Base-by-base conservation (phyloP, 2,888 invertebrate species). In the Hetaerina titia region DNA sequence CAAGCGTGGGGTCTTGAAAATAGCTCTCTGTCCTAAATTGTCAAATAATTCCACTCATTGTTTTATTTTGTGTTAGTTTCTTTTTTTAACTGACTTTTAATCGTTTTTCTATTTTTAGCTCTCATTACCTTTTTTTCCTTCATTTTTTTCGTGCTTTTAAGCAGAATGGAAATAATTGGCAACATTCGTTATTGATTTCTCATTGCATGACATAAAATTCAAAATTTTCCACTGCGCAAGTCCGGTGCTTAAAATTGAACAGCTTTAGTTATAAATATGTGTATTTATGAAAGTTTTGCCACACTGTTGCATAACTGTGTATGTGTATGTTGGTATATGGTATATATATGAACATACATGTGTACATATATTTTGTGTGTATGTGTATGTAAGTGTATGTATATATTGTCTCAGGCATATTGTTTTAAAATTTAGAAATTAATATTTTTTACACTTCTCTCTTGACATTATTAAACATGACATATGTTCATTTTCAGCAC, bases 371-470 rank as follows among this genome's bases (percentile, higher is more conserved):
- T 92, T 64, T 69, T 31, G n/a, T 92, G 31, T 69, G n/a, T 92
- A 22, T 69, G 56, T 92, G 92, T 90, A 25, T 90, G 57, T 90
- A 63, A 64, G 19, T 90, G 90, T 92, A 92, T 92, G 92, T 92
- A 92, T 64, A 92, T 92, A 92, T 92, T 69, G 56, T 92, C 64
- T 64, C 92, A 69, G 92, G 92, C 64, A 69, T 92, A 57, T 92
- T 92, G 45, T 92, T 92, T 92, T 92, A 92, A 56, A 57, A 92
- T 92, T 92, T 69, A 69, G 69, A 92, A 74, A 45, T 92, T 69
- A 92, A 92, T 92, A 92, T 92, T 92, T 92, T 92, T 92, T 69
- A 64, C 64, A 45, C 56, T 92, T 92, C 74, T 56, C 69, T 92
- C 92, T 31, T 92, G 92, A 92, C 64, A 92, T 69, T 74, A 92